These are phyloP conservation scores for Xenopus tropicalis DNA, from an alignment of 2,113 vertebrate species.

Conservation along the genomic window DNA sequence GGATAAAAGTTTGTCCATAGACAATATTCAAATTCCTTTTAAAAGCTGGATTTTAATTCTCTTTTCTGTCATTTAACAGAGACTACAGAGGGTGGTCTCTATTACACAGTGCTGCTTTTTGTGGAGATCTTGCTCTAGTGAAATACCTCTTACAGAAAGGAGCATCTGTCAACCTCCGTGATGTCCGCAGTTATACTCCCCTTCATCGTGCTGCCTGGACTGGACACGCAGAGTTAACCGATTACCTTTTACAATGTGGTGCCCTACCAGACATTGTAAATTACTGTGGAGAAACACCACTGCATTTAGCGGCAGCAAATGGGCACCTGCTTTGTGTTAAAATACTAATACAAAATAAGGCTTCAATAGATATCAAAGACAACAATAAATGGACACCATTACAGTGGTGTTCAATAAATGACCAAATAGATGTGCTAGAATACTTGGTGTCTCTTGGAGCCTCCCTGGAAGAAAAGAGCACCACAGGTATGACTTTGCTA, in stretches of 20 bases:
- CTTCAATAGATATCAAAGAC: slow-evolving; percentile 46
- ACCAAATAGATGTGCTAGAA: slow-evolving; percentile 49
- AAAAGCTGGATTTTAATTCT: no score
- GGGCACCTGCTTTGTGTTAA: slow-evolving; percentile 48
- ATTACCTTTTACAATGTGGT: slow-evolving; percentile 53
- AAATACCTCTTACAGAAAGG: slow-evolving; percentile 52
- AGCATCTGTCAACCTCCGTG: slow-evolving; percentile 49
- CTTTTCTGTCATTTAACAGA: slow-evolving; percentile 24
- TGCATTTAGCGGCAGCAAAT: slow-evolving; percentile 53
- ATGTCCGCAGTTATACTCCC: slow-evolving; percentile 53
- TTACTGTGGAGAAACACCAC: slow-evolving; percentile 52
- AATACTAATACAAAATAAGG: slow-evolving; percentile 50
- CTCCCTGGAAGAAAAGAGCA: slow-evolving; percentile 46
- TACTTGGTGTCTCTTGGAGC: slow-evolving; percentile 50
- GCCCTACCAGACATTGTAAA: slow-evolving; percentile 48
- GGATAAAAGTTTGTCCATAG: no score
- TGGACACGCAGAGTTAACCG: slow-evolving; percentile 46
- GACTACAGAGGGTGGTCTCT: slow-evolving; percentile 56
- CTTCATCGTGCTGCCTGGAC: slow-evolving; percentile 54
- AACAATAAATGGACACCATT: slow-evolving; percentile 55
- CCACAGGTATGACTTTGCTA: slow-evolving; percentile 46
- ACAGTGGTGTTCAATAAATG: slow-evolving; percentile 54
- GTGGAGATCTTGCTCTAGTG: slow-evolving; percentile 51
- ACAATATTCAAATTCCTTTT: no score
- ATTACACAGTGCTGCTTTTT: slow-evolving; percentile 54